Conservation (phyloP, 1,140 invertebrate species). For the Sinonovacula constricta region DNA sequence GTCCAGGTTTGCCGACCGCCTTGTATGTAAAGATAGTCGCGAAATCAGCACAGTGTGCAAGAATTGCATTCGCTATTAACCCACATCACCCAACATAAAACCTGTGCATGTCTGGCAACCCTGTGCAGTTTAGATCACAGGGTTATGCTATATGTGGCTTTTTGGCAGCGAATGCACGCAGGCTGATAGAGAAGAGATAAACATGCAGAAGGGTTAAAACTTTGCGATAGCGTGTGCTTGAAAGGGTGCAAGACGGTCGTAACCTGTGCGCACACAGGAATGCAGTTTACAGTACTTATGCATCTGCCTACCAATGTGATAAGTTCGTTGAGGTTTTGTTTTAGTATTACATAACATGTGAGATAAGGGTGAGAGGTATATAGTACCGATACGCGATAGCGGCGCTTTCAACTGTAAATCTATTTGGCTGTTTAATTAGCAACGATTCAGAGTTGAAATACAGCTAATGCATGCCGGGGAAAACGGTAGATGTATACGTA, state of each 20-base stretch:
- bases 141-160: constrained; percentile 54
- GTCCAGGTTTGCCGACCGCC: neutral
- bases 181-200: constrained; percentile 48
- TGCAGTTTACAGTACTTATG: neutral
- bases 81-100: constrained; percentile 49
- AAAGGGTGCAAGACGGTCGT: constrained; percentile 22
- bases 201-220: constrained; percentile 49
- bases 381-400: neutral
- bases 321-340: constrained; percentile 49
- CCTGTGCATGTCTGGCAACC: constrained; percentile 44
- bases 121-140: constrained; percentile 34
- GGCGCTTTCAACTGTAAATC: no score
- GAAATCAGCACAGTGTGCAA: constrained; percentile 32
- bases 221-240: constrained; percentile 31
- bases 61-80: constrained; percentile 50
- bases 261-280: neutral
- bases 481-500: no score
- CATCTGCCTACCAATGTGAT: constrained; percentile 9
- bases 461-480: no score
- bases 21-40: constrained; percentile 5
- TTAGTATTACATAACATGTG: constrained; percentile 46
- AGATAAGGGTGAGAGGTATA: constrained; percentile 37
- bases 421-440: no score
- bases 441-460: no score
- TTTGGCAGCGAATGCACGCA: constrained; percentile 46